Percentiles rank a stretch among this genome's conserved stretches.
Evolutionary conservation across 2,888 invertebrate species (phyloP).

Genomic region (Platycnemis pennipes): DNA sequence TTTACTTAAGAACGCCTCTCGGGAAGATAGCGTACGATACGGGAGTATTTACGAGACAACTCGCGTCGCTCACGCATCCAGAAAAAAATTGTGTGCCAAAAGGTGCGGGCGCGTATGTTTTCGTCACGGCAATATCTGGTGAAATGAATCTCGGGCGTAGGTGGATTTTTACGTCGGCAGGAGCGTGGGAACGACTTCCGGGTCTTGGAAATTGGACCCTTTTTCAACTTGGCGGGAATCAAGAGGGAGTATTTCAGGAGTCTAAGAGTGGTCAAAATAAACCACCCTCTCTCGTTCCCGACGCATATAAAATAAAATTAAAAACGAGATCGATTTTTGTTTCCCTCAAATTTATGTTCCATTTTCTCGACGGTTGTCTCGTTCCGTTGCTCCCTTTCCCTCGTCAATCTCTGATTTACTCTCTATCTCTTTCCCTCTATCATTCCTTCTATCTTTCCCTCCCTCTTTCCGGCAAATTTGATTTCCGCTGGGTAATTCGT

Average conservation of each 20-base stretch:
- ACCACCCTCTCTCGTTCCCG: neutral
- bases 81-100: too few species aligned
- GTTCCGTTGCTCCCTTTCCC: neutral
- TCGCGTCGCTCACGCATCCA: too few species aligned
- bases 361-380: neutral
- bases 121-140: neutral
- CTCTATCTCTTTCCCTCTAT: neutral
- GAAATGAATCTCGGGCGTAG: neutral
- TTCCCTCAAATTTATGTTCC: neutral
- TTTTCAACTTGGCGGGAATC: neutral
- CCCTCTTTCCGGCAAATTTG: neutral
- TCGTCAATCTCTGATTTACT: neutral
- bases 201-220: neutral
- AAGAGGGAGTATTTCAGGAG: neutral
- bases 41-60: too few species aligned
- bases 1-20: too few species aligned
- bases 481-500: neutral
- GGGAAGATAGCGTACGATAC: too few species aligned
- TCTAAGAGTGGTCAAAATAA: neutral
- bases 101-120: neutral
- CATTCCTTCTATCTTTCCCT: neutral
- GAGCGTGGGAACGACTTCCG: neutral
- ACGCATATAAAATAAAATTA: neutral
- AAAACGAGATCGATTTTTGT: neutral
- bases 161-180: neutral